Percentiles rank a stretch among this genome's conserved stretches.
Conservation (phyloP, 2,113 vertebrate genomes). For the Leucopternis melanops region DNA sequence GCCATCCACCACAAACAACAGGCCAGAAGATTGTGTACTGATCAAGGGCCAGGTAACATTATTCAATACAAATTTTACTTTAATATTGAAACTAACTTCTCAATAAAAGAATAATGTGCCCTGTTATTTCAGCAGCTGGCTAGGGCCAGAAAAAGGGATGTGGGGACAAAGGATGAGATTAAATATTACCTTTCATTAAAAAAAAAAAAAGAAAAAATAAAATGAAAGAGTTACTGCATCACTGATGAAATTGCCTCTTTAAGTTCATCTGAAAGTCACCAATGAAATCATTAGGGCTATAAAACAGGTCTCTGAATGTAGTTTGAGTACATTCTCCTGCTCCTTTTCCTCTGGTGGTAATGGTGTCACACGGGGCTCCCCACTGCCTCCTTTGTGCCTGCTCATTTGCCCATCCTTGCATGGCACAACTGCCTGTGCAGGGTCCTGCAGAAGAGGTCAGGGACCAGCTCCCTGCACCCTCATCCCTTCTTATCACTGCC, state of each 20-base stretch:
- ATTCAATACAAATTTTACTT: not conserved
- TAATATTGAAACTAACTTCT: not conserved
- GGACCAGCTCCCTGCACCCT: not conserved
- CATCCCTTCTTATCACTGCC: not conserved
- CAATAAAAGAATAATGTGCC: not conserved
- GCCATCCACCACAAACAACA: constrained; percentile 78
- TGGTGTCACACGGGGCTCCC: not conserved
- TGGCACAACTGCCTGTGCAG: not conserved
- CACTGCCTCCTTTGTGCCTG: not conserved
- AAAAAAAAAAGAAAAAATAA: too few relatives aligned
- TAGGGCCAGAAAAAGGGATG: not conserved
- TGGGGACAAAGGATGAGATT: not conserved
- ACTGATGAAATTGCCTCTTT: not conserved
- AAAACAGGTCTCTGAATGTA: not conserved
- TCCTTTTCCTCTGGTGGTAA: not conserved
- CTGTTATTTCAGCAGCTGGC: not conserved
- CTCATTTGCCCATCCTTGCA: not conserved
- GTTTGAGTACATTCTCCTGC: not conserved
- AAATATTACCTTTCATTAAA: not conserved
- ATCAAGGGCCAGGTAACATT: constrained; percentile 82
- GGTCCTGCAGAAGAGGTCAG: not conserved
- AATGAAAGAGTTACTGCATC: not conserved
- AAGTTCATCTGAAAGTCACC: not conserved
- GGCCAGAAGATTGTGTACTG: constrained; percentile 88
- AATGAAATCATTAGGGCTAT: not conserved